Percentiles rank a stretch among this genome's conserved stretches.
Evolutionary conservation across 2,888 invertebrate genomes (phyloP).

Genomic region (Isotomurus palustris): DNA sequence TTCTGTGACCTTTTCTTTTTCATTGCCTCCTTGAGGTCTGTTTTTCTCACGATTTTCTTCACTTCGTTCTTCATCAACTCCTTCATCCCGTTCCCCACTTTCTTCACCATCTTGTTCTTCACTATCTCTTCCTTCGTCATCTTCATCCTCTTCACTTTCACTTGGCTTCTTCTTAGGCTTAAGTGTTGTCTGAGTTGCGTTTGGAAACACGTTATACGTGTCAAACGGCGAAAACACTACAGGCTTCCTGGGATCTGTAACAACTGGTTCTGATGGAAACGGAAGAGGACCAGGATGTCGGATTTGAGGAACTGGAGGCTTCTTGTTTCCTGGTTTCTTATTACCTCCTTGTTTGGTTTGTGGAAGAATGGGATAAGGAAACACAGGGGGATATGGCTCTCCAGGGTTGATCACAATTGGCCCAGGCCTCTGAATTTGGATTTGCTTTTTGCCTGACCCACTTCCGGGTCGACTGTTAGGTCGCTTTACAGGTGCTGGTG

Average conservation of each 20-base stretch:
- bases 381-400: constrained; percentile 33
- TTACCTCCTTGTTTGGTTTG: constrained; percentile 9
- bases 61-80: constrained; percentile 5
- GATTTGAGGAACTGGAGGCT: constrained; percentile 32
- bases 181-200: no score
- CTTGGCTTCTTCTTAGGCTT: constrained; percentile 11
- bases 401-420: constrained; percentile 26
- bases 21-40: neutral
- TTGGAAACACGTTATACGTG: constrained; percentile 1
- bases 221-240: constrained; percentile 10
- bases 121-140: constrained; percentile 1
- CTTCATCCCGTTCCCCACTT: neutral
- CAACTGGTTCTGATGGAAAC: constrained; percentile 28
- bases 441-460: neutral
- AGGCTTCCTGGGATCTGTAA: constrained; percentile 22
- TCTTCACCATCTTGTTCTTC: constrained; percentile 11
- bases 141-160: constrained; percentile 1
- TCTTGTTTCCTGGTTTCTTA: constrained; percentile 12
- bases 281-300: constrained; percentile 30
- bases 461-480: constrained; percentile 2
- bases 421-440: constrained; percentile 17
- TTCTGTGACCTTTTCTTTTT: neutral
- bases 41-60: constrained; percentile 4
- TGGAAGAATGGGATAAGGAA: constrained; percentile 27
- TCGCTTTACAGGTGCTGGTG: no score